Conservation (phyloP, 2,888 invertebrate species). For the Stenchaetothrips biformis region DNA sequence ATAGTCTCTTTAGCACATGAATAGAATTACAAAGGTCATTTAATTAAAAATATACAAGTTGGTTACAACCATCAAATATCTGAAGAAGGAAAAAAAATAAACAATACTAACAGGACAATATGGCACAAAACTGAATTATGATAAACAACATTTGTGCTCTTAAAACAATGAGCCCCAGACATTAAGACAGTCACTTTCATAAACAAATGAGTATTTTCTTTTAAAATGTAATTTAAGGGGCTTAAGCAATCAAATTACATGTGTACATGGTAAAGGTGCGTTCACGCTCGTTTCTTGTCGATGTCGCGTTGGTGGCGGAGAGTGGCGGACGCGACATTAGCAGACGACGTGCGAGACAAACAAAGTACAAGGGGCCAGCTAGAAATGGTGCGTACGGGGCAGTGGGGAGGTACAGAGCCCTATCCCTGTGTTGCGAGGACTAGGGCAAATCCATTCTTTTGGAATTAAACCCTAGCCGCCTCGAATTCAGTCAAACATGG, state of each 20-base stretch:
- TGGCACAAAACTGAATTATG: not conserved
- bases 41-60: not conserved
- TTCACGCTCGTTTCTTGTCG: too few species aligned
- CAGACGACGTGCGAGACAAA: too few species aligned
- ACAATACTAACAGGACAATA: not conserved
- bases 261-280: conserved; percentile 2
- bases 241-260: not conserved
- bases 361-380: too few species aligned
- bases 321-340: too few species aligned
- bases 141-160: not conserved
- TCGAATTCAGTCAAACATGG: too few species aligned
- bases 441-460: too few species aligned
- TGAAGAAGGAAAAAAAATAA: not conserved
- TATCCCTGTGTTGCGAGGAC: too few species aligned
- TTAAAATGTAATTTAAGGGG: not conserved
- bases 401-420: too few species aligned
- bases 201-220: not conserved
- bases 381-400: too few species aligned
- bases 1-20: not conserved
- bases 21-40: not conserved
- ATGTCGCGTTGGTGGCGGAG: too few species aligned
- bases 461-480: too few species aligned
- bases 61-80: not conserved
- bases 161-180: not conserved
- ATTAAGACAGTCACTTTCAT: not conserved